phyloP scores from a whole-genome alignment of 2,888 invertebrate genomes.

The Hartigia nigra region DNA sequence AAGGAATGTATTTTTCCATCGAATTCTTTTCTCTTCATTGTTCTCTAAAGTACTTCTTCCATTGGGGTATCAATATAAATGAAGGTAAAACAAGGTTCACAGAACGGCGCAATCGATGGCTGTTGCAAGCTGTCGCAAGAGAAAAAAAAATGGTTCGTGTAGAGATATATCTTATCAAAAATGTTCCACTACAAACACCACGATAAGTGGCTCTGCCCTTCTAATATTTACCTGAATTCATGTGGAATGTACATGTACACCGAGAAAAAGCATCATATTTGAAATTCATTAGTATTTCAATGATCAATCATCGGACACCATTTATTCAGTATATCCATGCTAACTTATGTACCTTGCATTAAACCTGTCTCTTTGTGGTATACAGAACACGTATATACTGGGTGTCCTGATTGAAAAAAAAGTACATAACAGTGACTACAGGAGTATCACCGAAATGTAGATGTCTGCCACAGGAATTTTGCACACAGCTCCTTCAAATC shows the following conservation, averaged over 20 bases:
- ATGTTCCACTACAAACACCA: background rate
- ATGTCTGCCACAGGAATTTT: background rate
- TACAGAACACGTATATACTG: background rate
- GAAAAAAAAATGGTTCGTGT: background rate
- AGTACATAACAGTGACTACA: background rate
- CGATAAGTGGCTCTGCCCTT: background rate
- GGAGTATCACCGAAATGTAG: background rate
- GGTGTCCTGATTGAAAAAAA: background rate
- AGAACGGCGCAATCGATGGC: background rate
- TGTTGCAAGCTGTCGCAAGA: background rate
- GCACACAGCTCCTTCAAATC: background rate
- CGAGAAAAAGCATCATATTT: background rate
- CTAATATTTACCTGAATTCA: background rate
- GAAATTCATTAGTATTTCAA: background rate
- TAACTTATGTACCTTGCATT: background rate
- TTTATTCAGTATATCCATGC: background rate
- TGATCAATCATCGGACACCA: background rate
- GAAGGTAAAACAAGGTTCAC: background rate
- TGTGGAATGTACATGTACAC: background rate
- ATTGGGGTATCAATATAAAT: background rate
- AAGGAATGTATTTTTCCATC: background rate
- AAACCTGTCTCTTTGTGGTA: background rate
- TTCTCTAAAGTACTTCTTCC: background rate
- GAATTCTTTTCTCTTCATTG: background rate
- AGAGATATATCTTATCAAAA: background rate